These are phyloP conservation scores for Lacanobia oleracea DNA, from an alignment of 2,888 invertebrate genomes.

Conservation along the genomic window DNA sequence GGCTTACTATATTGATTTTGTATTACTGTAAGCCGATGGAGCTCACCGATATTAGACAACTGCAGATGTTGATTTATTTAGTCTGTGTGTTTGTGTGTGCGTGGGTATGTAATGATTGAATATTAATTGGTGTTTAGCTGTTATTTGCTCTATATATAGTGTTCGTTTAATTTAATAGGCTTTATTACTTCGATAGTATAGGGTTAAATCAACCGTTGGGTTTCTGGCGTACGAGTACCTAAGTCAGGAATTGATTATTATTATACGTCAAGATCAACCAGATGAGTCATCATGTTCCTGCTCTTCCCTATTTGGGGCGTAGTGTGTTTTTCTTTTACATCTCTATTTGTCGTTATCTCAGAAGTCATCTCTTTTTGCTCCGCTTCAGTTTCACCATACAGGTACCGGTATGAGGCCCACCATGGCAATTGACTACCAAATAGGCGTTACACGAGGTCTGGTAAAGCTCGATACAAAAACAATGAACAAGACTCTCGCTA, in stretches of 20 bases:
- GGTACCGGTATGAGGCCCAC: neutral
- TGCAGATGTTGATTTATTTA: conserved; percentile 80
- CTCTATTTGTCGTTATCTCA: neutral
- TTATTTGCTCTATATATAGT: neutral
- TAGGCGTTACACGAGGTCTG: neutral
- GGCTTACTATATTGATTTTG: conserved; percentile 87
- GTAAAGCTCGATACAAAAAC: neutral
- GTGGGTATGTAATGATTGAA: conserved; percentile 60
- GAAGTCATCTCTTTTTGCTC: neutral
- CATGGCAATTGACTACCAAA: neutral
- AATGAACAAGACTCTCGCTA: neutral
- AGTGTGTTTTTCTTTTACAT: neutral
- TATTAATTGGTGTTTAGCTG: conserved; percentile 35
- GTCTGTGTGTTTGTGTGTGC: conserved; percentile 62
- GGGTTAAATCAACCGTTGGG: neutral
- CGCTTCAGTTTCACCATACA: neutral
- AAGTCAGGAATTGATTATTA: neutral
- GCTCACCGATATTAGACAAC: conserved; percentile 79
- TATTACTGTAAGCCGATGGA: conserved; percentile 83
- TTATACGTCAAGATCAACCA: neutral
- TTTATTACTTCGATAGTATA: neutral
- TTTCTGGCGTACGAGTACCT: neutral
- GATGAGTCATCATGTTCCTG: neutral
- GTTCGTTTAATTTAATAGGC: neutral
- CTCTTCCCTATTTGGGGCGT: too few relatives aligned